A percentile compares a stretch with the other conserved stretches of the same genome.
phyloP scores from a whole-genome alignment of 2,797 vertebrate genomes.

The Adrianichthys oophorus region DNA sequence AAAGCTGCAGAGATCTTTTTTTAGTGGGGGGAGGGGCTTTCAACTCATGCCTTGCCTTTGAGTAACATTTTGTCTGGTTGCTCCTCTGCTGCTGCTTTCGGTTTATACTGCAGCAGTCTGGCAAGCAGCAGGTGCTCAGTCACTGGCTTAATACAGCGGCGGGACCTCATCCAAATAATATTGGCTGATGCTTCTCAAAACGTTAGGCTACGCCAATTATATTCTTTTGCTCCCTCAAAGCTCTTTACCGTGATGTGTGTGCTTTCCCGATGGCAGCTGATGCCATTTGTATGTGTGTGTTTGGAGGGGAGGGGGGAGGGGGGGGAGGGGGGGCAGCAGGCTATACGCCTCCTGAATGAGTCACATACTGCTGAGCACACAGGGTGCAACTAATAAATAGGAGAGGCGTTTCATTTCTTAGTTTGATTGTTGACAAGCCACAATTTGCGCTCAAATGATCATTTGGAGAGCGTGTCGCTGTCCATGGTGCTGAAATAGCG shows the following conservation, averaged over 20 bases:
- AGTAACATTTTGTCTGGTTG: conserved; percentile 29
- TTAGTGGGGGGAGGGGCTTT: conserved; percentile 12
- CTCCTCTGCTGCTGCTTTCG: conserved; percentile 50
- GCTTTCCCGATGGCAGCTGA: conserved; percentile 34
- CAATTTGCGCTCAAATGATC: not conserved
- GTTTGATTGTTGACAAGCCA: conserved; percentile 1
- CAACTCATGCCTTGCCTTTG: conserved; percentile 10
- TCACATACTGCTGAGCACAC: conserved; percentile 22
- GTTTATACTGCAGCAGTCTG: conserved; percentile 74
- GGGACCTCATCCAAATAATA: conserved; percentile 66
- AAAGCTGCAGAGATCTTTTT: conserved; percentile 18
- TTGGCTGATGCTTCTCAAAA: conserved; percentile 53
- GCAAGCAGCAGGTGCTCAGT: conserved; percentile 77
- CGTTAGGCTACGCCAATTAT: conserved; percentile 40
- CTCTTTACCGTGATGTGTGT: conserved; percentile 36
- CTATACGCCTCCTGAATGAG: conserved; percentile 32
- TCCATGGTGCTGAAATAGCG: conserved; percentile 53
- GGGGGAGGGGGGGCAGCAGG: not conserved
- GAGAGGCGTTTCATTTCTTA: conserved; percentile 14
- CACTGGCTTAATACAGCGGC: conserved; percentile 63
- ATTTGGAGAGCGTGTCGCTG: conserved; percentile 15
- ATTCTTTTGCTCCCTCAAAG: conserved; percentile 48
- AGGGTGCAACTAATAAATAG: conserved; percentile 20
- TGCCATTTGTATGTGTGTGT: conserved; percentile 43
- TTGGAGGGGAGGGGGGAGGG: too few species aligned